These are phyloP conservation scores for Apotomis capreana DNA, from an alignment of 2,888 invertebrate genomes.

Conservation along the genomic window DNA sequence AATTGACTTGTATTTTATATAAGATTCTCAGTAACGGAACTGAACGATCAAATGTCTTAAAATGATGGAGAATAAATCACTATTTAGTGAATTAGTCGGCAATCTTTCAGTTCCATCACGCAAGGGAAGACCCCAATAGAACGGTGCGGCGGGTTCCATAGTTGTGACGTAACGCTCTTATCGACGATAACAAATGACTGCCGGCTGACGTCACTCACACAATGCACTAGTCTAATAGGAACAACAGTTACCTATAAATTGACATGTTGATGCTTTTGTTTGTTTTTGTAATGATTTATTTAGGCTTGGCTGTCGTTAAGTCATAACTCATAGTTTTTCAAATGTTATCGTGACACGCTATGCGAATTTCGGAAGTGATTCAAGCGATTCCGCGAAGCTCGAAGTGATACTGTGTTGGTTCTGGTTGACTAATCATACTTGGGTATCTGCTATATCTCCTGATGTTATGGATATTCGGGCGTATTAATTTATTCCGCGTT, in stretches of 20 bases:
- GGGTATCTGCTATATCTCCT: no score
- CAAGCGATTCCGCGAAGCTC: constrained; percentile 16
- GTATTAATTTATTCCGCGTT: no score
- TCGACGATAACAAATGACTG: constrained; percentile 48
- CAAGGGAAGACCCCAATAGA: constrained; percentile 34
- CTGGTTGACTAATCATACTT: constrained; percentile 2
- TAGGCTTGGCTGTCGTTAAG: background rate
- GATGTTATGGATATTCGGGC: background rate
- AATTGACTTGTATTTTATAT: background rate
- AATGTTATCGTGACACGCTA: background rate
- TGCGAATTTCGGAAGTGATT: constrained; percentile 27
- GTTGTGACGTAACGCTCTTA: constrained; percentile 51
- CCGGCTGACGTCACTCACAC: constrained; percentile 51
- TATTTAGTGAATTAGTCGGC: constrained; percentile 18
- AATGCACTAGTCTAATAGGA: constrained; percentile 36
- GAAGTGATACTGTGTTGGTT: constrained; percentile 14
- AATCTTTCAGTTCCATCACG: constrained; percentile 27
- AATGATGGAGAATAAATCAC: constrained; percentile 1
- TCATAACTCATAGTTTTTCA: background rate
- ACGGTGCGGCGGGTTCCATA: constrained; percentile 45
- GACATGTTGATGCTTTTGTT: background rate
- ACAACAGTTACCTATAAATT: no score
- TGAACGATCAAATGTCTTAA: background rate
- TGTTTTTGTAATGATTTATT: background rate
- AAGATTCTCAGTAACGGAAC: background rate